phyloP scores from a whole-genome alignment of 2,797 vertebrate species.

The Xiphorhynchus erythropygius region DNA sequence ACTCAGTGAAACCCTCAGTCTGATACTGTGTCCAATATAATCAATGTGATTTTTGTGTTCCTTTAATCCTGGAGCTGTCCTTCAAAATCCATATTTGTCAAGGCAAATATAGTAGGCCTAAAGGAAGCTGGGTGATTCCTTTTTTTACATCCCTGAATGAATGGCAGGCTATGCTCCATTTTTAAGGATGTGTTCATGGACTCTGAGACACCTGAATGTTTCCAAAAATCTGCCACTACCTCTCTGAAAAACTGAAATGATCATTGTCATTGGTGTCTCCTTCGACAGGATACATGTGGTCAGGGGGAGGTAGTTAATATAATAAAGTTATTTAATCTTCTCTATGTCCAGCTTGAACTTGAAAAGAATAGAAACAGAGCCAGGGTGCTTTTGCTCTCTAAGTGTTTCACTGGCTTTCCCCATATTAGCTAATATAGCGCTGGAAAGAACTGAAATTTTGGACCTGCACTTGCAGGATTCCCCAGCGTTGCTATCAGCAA shows the following conservation, averaged over 20 bases:
- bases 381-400: not conserved
- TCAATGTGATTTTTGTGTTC: not conserved
- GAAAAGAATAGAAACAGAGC: not conserved
- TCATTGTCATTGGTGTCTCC: not conserved
- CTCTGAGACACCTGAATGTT: not conserved
- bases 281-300: not conserved
- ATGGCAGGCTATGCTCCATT: not conserved
- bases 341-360: not conserved
- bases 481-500: constrained; percentile 1
- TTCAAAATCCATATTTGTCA: not conserved
- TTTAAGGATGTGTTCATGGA: not conserved
- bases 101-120: not conserved
- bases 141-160: not conserved
- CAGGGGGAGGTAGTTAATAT: not conserved
- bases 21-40: not conserved
- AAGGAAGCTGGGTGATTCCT: not conserved
- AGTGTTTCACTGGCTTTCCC: not conserved
- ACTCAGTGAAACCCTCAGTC: not conserved
- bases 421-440: not conserved
- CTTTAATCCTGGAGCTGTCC: not conserved
- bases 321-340: not conserved
- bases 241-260: not conserved
- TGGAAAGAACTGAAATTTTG: constrained; percentile 33
- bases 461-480: constrained; percentile 21
- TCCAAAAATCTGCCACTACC: not conserved